Evolutionary conservation across 2,888 invertebrate species (phyloP), one percentile per base, ranked within the genome.

Genomic region (Ormyrus labotus): DNA sequence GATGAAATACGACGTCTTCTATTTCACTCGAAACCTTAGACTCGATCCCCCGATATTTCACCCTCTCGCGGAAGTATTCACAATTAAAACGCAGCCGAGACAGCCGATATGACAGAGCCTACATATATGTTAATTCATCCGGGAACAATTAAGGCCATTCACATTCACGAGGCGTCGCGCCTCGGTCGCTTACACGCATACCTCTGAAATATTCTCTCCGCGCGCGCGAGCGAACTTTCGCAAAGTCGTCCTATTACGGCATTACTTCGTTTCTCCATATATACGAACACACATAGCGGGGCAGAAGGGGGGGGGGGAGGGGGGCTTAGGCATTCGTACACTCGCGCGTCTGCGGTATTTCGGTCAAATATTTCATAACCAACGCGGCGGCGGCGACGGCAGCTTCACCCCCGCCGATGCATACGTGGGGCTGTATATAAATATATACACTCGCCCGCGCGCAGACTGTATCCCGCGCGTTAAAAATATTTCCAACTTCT

Each of bases 301-400:
- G 0, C n/a, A n/a, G n/a, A n/a, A n/a, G n/a, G n/a, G n/a, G 19
- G 19, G 1, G 19, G 19, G 19, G 19, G 19, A n/a, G 19, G 19
- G 19, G 0, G 19, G 19, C 19, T 19, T 19, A n/a, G 19, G 67
- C 65, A 65, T 64, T 48, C 68, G 51, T 5, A 47, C 60, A 6
- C 19, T 19, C 58, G 60, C 84, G 84, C 84, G 82, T 81, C 83
- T 82, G 82, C 83, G 85, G 85, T 87, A 88, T 88, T 89, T 85
- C 87, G 87, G 85, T 86, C 86, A 87, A 84, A 88, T 88, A 88
- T 88, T 87, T 88, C 86, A 87, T 86, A 87, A 87, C 84, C 85
- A 84, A 83, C 19, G 19, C 19, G 19, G 19, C 19, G 19, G 19
- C 19, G 19, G 19, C 19, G 19, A 19, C 19, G 19, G 19, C 19